Evolutionary conservation across 2,113 vertebrate genomes (phyloP), one percentile per base, ranked within the genome.

Genomic region (Pipa parva): DNA sequence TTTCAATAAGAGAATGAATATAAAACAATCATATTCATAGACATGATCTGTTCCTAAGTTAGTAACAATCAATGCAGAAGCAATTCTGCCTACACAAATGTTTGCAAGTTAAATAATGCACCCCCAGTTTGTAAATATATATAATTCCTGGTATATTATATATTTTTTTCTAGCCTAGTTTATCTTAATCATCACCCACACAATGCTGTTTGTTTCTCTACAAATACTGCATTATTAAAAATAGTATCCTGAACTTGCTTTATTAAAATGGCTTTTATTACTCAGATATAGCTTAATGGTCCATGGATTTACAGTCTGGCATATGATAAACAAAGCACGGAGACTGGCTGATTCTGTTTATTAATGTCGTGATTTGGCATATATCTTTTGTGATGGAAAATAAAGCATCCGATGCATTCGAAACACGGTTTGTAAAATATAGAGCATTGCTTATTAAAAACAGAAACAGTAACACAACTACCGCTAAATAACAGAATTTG

Each of bases 141-240:
- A 65, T 69, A 72, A 76, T 83, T 77, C 71, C 65, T 69, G 71
- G 72, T 59, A 13, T 7, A 52, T 56, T 71, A 3, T 72, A 36
- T 77, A 65, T 79, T 80, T n/a, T n/a, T 77, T 80, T 77, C 78
- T 59, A 12, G 63, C 45, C 7, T 55, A 28, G 71, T 2, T 33
- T 33, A 60, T 70, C 79, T 84, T 78, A 76, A 73, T 77, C 13
- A 73, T 5, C 24, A 24, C 7, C 46, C 46, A 49, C 21, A 49
- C 18, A 8, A 20, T 49, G 46, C 9, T 21, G 20, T 49, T 49
- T 49, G 46, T 49, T 49, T 49, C 21, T 22, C 18, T 20, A 49
- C 17, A 49, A 42, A n/a, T 42, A 15, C n/a, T 42, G 13, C 6
- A 6, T 17, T 42, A 18, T 42, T 42, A 42, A 42, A 42, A 18